Base-by-base conservation (phyloP, 2,888 invertebrate species). In the Salpingus planirostris region DNA sequence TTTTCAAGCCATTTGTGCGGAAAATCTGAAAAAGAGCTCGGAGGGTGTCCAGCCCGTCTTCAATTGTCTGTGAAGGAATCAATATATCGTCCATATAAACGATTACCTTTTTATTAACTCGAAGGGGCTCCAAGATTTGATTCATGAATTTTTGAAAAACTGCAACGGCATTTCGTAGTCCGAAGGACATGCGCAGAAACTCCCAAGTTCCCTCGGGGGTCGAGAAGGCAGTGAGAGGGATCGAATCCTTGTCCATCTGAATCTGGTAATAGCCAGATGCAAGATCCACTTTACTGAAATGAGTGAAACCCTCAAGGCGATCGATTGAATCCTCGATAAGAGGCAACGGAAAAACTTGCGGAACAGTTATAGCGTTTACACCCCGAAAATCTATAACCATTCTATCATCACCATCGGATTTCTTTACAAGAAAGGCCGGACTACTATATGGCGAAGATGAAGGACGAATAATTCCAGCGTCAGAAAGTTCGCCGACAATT, bases 251-350 rank as follows among this genome's bases (percentile, higher is more conserved):
- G 1, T 29, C 26, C 24, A 59, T 27, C 3, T 42, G 47, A 11
- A 58, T 49, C 26, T 54, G 54, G 31, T 51, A 46, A 31, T 43
- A 58, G 1, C 52, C 55, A 3, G 28, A 24, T 5, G 35, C 36
- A 13, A 46, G 13, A 34, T 53, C 50, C 2, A 54, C 27, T 5
- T 36, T 29, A 2, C 46, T 39, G 21, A 42, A 52, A 23, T 31
- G 34, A 13, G 22, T 36, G 5, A 28, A 37, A 6, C 38, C 40
- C 2, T 27, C 18, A 7, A 49, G 23, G 5, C 22, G 10, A 12
- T 47, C 40, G 13, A 42, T 26, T 10, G 44, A 11, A 3, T 44
- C 38, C 14, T 41, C 38, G 13, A 41, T 40, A 3, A 31, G 7
- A 13, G 38, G 38, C 27, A 41, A 13, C 2, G 41, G 38, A 29